These are phyloP conservation scores for Chymomyza fuscimana DNA, from an alignment of 2,888 invertebrate species.

Conservation along the genomic window DNA sequence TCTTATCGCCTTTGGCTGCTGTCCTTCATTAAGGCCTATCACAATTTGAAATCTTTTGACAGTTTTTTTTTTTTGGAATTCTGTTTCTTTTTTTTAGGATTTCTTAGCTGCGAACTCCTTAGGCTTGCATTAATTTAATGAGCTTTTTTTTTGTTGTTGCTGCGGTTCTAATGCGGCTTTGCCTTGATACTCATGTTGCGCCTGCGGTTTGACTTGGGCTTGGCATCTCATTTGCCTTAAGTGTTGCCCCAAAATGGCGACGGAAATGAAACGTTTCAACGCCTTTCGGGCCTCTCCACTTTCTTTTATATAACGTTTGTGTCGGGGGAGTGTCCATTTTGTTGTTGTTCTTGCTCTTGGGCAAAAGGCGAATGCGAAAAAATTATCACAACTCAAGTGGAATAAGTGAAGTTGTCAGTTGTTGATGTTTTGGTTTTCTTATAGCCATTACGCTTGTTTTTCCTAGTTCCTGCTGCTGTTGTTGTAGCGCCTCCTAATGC, in stretches of 20 bases:
- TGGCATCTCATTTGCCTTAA: slow-evolving; percentile 57
- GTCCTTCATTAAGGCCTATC: slow-evolving; percentile 40
- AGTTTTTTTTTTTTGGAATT: not conserved
- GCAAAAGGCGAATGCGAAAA: slow-evolving; percentile 8
- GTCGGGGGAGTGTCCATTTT: slow-evolving; percentile 13
- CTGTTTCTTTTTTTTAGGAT: not conserved
- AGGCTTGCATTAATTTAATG: slow-evolving; percentile 42
- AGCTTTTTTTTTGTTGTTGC: slow-evolving; percentile 36
- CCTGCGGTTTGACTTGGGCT: slow-evolving; percentile 53
- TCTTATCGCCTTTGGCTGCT: slow-evolving; percentile 37
- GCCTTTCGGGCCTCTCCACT: slow-evolving; percentile 41
- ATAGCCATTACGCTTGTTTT: slow-evolving; percentile 2
- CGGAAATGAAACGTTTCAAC: slow-evolving; percentile 56
- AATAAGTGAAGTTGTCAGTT: slow-evolving; percentile 69
- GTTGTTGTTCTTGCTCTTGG: not conserved
- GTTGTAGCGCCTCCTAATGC: slow-evolving; percentile 20
- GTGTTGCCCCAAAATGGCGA: slow-evolving; percentile 42
- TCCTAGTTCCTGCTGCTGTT: not conserved
- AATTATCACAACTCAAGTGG: slow-evolving; percentile 59
- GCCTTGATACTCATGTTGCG: slow-evolving; percentile 14
- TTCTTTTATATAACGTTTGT: slow-evolving; percentile 23
- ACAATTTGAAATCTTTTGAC: slow-evolving; percentile 49
- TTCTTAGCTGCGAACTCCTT: slow-evolving; percentile 12
- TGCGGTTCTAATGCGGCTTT: slow-evolving; percentile 11
- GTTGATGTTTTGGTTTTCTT: slow-evolving; percentile 54